Evolutionary conservation across 2,888 invertebrate genomes (phyloP), one percentile per base, ranked within the genome.

Genomic region (Empis stercorea): DNA sequence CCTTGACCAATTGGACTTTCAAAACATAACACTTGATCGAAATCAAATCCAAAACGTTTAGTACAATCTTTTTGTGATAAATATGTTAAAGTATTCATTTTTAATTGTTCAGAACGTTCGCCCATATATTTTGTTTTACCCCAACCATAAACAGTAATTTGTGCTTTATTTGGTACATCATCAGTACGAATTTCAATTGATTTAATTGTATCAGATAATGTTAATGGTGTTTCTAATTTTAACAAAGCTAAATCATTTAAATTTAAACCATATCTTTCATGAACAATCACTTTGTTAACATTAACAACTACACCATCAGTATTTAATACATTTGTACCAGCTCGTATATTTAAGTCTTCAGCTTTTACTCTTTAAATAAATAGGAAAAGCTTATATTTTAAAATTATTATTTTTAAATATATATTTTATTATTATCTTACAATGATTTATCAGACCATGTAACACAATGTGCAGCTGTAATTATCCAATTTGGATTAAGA

Each of bases 401-500:
- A 41, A 10, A 23, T n/a, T 53, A 45, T 11, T 14, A 7, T 41
- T 43, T 37, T 1, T 27, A n/a, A 45, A 51, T 49, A 45, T 6
- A 34, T 7, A 10, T 53, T 46, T 11, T 17, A 7, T 41, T 43
- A 32, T 1, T 27, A n/a, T 45, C 51, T 49, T 46, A 52, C 52
- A 34, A 37, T 6, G 23, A 34, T 5, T 27, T 27, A 11, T 41
- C 41, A 1, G 30, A 13, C 5, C 54, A 46, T 11, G 57, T 59
- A 11, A 66, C 62, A 51, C 64, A 64, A 46, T 65, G 65, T 1
- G 63, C 66, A 13, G 66, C 63, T 0, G 65, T 65, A 13, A 66
- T 44, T 14, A 57, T 46, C 40, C 47, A 56, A 9, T 44, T 48
- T n/a, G 51, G 40, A 17, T 49, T 55, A 30, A 65, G 46, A 32